Base-by-base conservation (phyloP, 2,888 invertebrate genomes). In the Ametastegia equiseti region DNA sequence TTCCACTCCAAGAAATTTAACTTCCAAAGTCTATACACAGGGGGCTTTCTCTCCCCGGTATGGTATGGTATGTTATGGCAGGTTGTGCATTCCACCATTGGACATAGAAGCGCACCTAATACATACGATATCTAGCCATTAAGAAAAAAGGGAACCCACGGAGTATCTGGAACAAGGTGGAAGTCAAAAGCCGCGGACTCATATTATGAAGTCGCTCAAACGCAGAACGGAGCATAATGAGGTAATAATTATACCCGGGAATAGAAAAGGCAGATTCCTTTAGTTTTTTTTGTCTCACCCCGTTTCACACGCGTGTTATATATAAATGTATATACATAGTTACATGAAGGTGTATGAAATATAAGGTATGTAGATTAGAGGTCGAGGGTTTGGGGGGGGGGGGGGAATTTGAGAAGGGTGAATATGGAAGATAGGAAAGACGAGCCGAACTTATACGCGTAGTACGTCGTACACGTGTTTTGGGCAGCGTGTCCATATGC, bases 401-500 rank as follows among this genome's bases (percentile, higher is more conserved):
- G 13, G 13, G 30, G 39, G 23, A 75, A 75, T 54, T 54, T 6
- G 23, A 75, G 36, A 57, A 78, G 78, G 78, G 78, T 78, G 60
- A 60, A 78, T 60, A 57, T 39, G 78, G 33, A 60, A 33, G 39
- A 23, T 19, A 54, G 60, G 78, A 78, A 63, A 60, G 27, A 63
- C n/a, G 78, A 78, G 57, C 45, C n/a, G 30, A 54, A 54, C 23
- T 54, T 54, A 54, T 6, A 7, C 27, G 15, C n/a, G n/a, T 42
- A 27, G 45, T n/a, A 13, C 2, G 13, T 23, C 69, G 42, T 77
- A 54, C 50, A 60, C 60, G 36, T 45, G 60, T 78, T 15, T 4
- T 11, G 7, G 45, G 54, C 9, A 57, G 39, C 33, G 36, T 54
- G 33, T 54, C 36, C 27, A 50, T 60, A 9, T 33, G 50, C 36